A percentile compares a stretch with the other conserved stretches of the same genome.
These are phyloP conservation scores for Chloromyia formosa DNA, from an alignment of 2,888 invertebrate genomes.

Conservation along the genomic window DNA sequence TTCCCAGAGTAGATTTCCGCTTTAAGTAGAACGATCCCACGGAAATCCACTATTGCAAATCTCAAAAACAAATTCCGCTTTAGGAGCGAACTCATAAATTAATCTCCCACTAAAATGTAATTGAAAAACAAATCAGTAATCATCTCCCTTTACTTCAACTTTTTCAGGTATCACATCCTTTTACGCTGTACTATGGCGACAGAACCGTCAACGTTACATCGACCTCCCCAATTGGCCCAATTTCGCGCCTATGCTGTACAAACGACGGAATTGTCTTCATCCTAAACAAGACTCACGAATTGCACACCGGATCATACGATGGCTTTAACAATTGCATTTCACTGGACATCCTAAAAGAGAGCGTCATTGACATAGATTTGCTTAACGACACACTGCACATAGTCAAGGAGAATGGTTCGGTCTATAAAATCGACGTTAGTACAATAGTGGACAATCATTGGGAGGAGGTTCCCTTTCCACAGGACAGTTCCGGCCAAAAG, in stretches of 20 bases:
- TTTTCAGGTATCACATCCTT: conserved; percentile 44
- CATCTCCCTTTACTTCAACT: too few relatives aligned
- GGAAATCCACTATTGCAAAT: too few relatives aligned
- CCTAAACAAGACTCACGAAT: conserved; percentile 44
- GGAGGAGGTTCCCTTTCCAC: conserved; percentile 44
- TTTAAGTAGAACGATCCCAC: too few relatives aligned
- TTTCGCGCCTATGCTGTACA: conserved; percentile 45
- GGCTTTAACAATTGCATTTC: conserved; percentile 34
- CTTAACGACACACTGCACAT: conserved; percentile 49
- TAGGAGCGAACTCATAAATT: too few relatives aligned
- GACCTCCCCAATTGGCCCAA: conserved; percentile 31
- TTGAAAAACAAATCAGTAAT: too few relatives aligned
- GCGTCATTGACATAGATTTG: conserved; percentile 50
- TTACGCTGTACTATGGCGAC: conserved; percentile 45
- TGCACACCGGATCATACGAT: conserved; percentile 45
- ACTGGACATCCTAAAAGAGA: conserved; percentile 42
- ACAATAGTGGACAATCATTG: conserved; percentile 29
- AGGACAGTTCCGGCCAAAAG: conserved; percentile 23
- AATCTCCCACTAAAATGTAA: too few relatives aligned
- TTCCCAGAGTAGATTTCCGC: too few relatives aligned
- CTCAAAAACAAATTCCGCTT: too few relatives aligned
- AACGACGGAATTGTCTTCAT: conserved; percentile 47
- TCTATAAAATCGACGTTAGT: conserved; percentile 41
- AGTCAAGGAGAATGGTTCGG: conserved; percentile 49
- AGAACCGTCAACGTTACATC: conserved; percentile 39